Evolutionary conservation across 2,113 vertebrate species (phyloP).

Genomic region (Pontoporia blainvillei): DNA sequence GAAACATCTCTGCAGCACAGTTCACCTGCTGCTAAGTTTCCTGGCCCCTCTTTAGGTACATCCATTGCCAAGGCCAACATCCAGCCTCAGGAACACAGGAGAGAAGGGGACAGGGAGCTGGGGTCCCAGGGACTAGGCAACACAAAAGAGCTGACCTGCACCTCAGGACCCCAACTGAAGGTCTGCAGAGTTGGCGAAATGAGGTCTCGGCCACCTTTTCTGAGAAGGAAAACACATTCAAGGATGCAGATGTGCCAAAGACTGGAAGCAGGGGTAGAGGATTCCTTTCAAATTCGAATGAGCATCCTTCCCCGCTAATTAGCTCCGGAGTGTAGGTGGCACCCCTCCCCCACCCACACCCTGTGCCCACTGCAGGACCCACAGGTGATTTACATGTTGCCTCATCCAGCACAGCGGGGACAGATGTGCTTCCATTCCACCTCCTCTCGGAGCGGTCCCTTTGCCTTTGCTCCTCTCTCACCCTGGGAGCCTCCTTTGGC

Average conservation of each 20-base stretch:
- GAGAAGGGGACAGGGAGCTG: too few relatives aligned
- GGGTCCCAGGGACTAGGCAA: fast-evolving
- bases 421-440: background rate
- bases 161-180: fast-evolving
- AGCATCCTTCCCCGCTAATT: too few relatives aligned
- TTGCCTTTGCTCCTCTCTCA: background rate
- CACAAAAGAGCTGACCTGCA: background rate
- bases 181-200: too few relatives aligned
- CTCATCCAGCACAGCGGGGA: background rate
- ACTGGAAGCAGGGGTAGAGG: fast-evolving
- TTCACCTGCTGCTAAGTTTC: background rate
- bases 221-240: too few relatives aligned
- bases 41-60: background rate
- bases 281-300: too few relatives aligned
- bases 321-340: background rate
- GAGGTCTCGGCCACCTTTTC: fast-evolving
- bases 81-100: background rate
- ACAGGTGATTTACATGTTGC: fast-evolving
- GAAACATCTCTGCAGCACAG: fast-evolving
- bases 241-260: fast-evolving
- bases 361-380: fast-evolving
- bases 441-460: fast-evolving
- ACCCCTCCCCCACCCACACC: too few relatives aligned
- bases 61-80: background rate
- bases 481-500: fast-evolving